Evolutionary conservation across 1,140 invertebrate species (phyloP).

Genomic region (Caenorhabditis briggsae): DNA sequence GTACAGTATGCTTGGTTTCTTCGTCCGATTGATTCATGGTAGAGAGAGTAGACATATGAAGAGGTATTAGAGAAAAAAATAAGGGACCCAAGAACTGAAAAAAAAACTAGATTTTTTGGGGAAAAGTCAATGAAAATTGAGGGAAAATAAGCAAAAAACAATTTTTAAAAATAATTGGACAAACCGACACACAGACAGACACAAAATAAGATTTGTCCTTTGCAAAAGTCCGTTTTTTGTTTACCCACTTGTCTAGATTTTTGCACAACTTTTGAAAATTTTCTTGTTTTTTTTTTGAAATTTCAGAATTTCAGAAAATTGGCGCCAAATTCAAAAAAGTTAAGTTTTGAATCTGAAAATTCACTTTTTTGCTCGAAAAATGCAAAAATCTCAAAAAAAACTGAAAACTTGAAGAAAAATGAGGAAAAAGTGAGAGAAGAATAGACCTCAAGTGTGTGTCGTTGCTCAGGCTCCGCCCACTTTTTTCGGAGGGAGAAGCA

Average conservation of each 20-base stretch:
- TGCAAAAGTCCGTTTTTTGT: not conserved
- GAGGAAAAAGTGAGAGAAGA: not conserved
- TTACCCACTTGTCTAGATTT: not conserved
- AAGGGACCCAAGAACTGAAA: not conserved
- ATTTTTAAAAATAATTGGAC: no score
- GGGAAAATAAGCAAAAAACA: no score
- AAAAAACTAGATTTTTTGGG: no score
- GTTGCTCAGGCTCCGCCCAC: not conserved
- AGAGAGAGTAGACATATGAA: constrained; percentile 14
- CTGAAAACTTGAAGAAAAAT: not conserved
- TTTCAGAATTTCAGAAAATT: not conserved
- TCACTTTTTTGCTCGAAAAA: no score
- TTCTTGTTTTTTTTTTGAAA: not conserved
- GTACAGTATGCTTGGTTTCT: constrained; percentile 15
- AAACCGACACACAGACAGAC: no score
- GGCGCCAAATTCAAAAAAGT: no score
- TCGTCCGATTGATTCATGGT: not conserved
- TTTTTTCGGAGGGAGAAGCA: not conserved
- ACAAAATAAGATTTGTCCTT: not conserved
- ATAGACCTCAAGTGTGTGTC: not conserved
- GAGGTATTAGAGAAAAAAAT: not conserved
- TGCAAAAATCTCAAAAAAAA: no score
- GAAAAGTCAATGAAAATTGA: no score
- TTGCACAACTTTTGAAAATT: not conserved
- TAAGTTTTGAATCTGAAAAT: no score